Evolutionary conservation across 2,888 invertebrate genomes (phyloP).

Genomic region (Agonopterix heracliana): DNA sequence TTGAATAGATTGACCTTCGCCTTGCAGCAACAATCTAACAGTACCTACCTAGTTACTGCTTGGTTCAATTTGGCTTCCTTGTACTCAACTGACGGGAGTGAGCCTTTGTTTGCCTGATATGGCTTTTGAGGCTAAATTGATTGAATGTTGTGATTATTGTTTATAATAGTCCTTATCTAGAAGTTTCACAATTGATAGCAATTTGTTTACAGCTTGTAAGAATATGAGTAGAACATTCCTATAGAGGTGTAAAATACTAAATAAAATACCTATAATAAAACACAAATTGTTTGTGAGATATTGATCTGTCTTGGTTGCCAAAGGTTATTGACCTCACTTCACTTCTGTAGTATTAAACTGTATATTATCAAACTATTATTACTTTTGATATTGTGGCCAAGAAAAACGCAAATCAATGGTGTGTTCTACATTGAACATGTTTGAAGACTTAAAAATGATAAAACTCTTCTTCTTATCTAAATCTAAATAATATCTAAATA

Average conservation of each 20-base stretch:
- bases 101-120: too few species aligned
- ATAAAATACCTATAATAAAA: not conserved
- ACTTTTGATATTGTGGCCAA: too few species aligned
- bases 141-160: not conserved
- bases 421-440: too few species aligned
- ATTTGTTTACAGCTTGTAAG: constrained; percentile 4
- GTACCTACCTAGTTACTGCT: constrained; percentile 12
- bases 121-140: too few species aligned
- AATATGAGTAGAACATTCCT: not conserved
- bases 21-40: constrained; percentile 10
- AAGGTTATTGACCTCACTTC: not conserved
- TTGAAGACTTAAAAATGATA: not conserved
- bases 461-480: too few species aligned
- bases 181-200: constrained; percentile 11
- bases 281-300: not conserved
- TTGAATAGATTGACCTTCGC: constrained; percentile 24
- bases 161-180: not conserved
- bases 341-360: too few species aligned
- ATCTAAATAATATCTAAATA: too few species aligned
- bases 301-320: not conserved
- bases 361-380: too few species aligned
- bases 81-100: not conserved
- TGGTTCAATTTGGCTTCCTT: constrained; percentile 18
- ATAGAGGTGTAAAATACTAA: not conserved
- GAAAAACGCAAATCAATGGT: too few species aligned